phyloP scores from a whole-genome alignment of 1,140 invertebrate species.

The Popillia japonica region DNA sequence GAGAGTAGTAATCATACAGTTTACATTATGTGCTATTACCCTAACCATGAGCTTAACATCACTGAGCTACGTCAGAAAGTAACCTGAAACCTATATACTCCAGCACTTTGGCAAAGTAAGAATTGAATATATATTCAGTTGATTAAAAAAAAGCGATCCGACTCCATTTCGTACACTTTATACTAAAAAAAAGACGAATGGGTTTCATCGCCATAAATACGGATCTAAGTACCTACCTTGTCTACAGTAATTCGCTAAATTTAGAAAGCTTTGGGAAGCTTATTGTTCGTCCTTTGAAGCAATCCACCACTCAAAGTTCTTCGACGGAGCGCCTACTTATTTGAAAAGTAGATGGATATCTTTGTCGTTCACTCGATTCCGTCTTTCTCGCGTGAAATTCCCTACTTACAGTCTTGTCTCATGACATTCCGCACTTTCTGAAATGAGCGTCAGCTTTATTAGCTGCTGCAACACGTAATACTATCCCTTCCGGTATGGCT shows the following conservation, averaged over 20 bases:
- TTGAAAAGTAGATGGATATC: background rate
- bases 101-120: no score
- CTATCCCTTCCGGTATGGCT: background rate
- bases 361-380: background rate
- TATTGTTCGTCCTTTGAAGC: no score
- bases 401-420: background rate
- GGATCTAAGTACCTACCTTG: constrained; percentile 1
- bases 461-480: background rate
- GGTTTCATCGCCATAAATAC: background rate
- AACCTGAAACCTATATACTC: no score
- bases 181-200: background rate
- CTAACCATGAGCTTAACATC: no score
- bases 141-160: no score
- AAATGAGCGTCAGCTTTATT: background rate
- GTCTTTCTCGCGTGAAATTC: background rate
- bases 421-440: background rate
- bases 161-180: background rate
- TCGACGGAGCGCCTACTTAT: background rate
- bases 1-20: no score
- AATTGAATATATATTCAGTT: no score
- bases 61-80: no score
- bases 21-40: no score
- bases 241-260: background rate
- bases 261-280: background rate
- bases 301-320: background rate